Evolutionary conservation across 2,113 vertebrate genomes (phyloP), one percentile per base, ranked within the genome.

Genomic region (Gnathonemus echidnorhynchus): DNA sequence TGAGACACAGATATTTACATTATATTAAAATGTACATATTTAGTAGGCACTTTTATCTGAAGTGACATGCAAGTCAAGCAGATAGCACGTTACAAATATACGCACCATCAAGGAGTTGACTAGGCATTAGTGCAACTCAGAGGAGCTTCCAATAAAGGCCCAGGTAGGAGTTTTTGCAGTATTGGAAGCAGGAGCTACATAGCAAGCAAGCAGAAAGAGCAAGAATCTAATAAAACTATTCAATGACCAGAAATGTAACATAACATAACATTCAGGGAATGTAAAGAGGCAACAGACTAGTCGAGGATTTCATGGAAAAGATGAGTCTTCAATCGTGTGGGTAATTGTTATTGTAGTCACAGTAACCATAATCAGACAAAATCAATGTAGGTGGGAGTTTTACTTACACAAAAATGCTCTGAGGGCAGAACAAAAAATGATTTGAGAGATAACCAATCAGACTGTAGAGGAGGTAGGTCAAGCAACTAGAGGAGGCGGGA

Each of bases 321-420:
- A n/a, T n/a, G 24, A n/a, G 58, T 62, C 58, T 62, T 62, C 24
- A 27, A 10, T 42, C 9, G 10, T 48, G 45, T 39, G 45, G n/a
- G 52, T 86, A 31, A 27, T 84, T 50, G 19, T 52, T 31, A 52
- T n/a, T 48, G 11, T 88, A 86, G 87, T 91, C 88, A 91, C 84
- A 58, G 88, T 90, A 89, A 91, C 89, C 89, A 93, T 31, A 77
- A 50, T 77, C 88, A 39, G 19, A 17, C n/a, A 50, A 86, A 86
- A 5, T 52, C 10, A 49, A n/a, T 50, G 84, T 46, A 17, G 3
- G 13, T 50, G 49, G 49, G 15, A 53, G 19, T 56, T 56, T 56
- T 21, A 53, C 52, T 19, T 53, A 53, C 52, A 56, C 52, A 56
- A 56, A 56, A 56, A 19, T 56, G 13, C 1, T 52, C 50, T 52